phyloP scores from a whole-genome alignment of 2,797 vertebrate genomes.

The Chaenodraco wilsoni region DNA sequence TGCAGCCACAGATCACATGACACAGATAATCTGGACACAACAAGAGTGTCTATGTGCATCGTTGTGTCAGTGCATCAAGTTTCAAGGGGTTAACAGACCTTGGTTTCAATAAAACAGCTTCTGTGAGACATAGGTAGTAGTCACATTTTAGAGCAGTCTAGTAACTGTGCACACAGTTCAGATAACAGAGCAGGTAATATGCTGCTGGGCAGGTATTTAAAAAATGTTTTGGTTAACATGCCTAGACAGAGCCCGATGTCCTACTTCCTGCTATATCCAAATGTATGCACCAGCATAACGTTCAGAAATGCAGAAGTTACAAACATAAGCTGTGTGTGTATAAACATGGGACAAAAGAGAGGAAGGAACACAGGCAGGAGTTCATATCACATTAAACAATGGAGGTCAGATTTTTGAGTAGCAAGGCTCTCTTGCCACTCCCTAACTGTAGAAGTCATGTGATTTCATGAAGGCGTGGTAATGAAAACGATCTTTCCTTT shows the following conservation, averaged over 20 bases:
- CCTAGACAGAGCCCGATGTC: constrained; percentile 48
- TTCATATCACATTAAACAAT: not conserved
- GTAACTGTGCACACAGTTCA: constrained; percentile 16
- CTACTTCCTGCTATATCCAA: not conserved
- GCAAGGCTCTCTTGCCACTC: constrained; percentile 40
- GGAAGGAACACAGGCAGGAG: not conserved
- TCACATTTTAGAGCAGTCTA: not conserved
- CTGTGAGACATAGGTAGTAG: not conserved
- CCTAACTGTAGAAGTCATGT: constrained; percentile 51
- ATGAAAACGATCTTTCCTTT: constrained; percentile 3
- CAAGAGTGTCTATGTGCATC: not conserved
- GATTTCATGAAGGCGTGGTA: constrained; percentile 50
- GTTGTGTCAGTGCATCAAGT: not conserved
- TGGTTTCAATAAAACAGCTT: not conserved
- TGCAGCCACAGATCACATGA: constrained; percentile 9
- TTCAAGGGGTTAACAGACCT: not conserved
- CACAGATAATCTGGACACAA: not conserved
- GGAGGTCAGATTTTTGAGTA: not conserved
- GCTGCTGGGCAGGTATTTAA: constrained; percentile 23
- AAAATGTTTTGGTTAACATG: constrained; percentile 22
- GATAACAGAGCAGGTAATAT: constrained; percentile 14
- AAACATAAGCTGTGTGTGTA: not conserved
- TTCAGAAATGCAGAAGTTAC: not conserved
- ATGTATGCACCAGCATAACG: not conserved
- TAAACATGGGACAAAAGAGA: constrained; percentile 3